Percentiles rank a stretch among this genome's conserved stretches.
phyloP scores from a whole-genome alignment of 2,113 vertebrate species.

The Dicrurus megarhynchus region DNA sequence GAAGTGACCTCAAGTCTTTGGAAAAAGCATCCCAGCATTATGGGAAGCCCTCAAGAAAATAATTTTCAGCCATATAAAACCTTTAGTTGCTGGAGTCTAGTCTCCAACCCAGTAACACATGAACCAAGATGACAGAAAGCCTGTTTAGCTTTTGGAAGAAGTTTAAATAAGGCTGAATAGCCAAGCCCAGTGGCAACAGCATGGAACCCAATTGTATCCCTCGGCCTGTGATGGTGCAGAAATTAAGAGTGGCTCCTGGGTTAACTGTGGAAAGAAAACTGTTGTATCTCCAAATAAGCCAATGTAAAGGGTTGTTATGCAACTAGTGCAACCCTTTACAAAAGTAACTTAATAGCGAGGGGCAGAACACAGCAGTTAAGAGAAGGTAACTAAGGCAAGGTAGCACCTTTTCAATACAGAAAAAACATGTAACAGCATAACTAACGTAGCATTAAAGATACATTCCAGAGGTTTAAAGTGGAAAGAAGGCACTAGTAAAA shows the following conservation, averaged over 20 bases:
- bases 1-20: neutral
- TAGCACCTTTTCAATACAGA: neutral
- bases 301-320: neutral
- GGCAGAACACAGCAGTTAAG: neutral
- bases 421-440: neutral
- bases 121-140: neutral
- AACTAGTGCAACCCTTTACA: neutral
- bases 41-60: neutral
- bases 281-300: neutral
- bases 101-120: accelerated
- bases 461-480: neutral
- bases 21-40: neutral
- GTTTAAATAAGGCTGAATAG: neutral
- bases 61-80: neutral
- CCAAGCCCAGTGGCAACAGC: neutral
- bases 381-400: neutral
- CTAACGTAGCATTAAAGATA: neutral
- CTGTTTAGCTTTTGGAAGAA: neutral
- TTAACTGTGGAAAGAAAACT: neutral
- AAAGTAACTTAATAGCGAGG: neutral
- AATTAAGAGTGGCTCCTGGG: neutral
- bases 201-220: neutral
- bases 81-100: neutral
- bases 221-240: neutral
- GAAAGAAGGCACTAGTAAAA: neutral